Evolutionary conservation across 2,797 vertebrate species (phyloP), one percentile per base, ranked within the genome.

Genomic region (Poliocrania exsul): DNA sequence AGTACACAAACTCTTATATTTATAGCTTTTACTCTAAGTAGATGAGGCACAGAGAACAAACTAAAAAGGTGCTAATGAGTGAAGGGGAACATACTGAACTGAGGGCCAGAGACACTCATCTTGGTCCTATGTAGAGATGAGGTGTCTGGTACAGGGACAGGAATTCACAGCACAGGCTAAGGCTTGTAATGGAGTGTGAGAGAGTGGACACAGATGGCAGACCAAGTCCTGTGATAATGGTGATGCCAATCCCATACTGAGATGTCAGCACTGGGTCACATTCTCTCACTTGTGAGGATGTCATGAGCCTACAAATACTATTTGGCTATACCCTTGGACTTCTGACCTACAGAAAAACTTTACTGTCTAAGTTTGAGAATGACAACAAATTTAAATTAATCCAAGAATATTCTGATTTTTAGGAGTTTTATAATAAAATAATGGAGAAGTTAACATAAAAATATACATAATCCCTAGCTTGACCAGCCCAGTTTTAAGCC

Each of bases 161-260:
- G 50, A 79, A 11, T 33, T 84, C 38, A 14, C 9, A 35, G 35
- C 5, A 11, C 9, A 35, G 61, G 49, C 24, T 35, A 25, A 92
- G 40, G 61, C 50, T 8, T 0, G 1, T 44, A 37, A 49, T 0
- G 0, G 40, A 33, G 7, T 6, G 58, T 6, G 67, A 35, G 57
- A 46, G 37, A 57, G 11, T 31, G 21, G 38, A 66, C 1, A 5
- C 3, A 56, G 64, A 70, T 13, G 17, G 37, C 37, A 40, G 11
- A 26, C 0, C 1, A 42, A 75, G 37, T 25, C 47, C 47, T 0
- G 1, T 9, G 49, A 2, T 4, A 19, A 9, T 3, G 25, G 6
- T n/a, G 23, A 15, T 42, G n/a, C 38, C 25, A 47, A 17, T 10
- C 11, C 23, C 65, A 21, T 9, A 8, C 61, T 29, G 23, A 71